Evolutionary conservation across 2,888 invertebrate species (phyloP).

Genomic region (Dynastes grantii): DNA sequence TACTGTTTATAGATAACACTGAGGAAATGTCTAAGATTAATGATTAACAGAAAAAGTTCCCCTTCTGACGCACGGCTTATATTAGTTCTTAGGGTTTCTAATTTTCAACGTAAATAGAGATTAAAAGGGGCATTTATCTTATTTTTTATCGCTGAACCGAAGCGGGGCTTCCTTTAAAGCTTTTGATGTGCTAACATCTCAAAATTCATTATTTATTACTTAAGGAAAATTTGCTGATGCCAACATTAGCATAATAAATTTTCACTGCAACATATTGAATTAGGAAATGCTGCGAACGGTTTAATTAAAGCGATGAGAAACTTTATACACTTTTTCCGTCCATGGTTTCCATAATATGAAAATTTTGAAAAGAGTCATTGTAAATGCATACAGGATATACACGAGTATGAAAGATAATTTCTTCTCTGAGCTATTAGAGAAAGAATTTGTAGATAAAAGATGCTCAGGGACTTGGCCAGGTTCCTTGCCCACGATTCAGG

Average conservation of each 20-base stretch:
- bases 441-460: too few relatives aligned
- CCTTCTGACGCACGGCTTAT: conserved; percentile 39
- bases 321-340: too few relatives aligned
- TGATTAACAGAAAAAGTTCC: conserved; percentile 45
- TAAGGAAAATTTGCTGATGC: conserved; percentile 29
- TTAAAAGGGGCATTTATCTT: conserved; percentile 47
- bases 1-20: conserved; percentile 45
- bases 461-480: too few relatives aligned
- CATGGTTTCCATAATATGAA: too few relatives aligned
- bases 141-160: conserved; percentile 35
- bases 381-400: too few relatives aligned
- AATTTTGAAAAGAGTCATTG: too few relatives aligned
- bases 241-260: conserved; percentile 19
- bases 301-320: too few relatives aligned
- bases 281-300: too few relatives aligned
- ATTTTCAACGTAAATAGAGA: conserved; percentile 47
- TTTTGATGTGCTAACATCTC: conserved; percentile 34
- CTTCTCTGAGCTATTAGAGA: too few relatives aligned
- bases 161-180: conserved; percentile 17
- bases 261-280: neutral
- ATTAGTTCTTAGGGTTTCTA: conserved; percentile 49
- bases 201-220: conserved; percentile 46
- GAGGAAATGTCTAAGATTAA: conserved; percentile 47
- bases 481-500: too few relatives aligned
- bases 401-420: too few relatives aligned